Base-by-base conservation (phyloP, 2,797 vertebrate genomes). In the Fringilla coelebs region DNA sequence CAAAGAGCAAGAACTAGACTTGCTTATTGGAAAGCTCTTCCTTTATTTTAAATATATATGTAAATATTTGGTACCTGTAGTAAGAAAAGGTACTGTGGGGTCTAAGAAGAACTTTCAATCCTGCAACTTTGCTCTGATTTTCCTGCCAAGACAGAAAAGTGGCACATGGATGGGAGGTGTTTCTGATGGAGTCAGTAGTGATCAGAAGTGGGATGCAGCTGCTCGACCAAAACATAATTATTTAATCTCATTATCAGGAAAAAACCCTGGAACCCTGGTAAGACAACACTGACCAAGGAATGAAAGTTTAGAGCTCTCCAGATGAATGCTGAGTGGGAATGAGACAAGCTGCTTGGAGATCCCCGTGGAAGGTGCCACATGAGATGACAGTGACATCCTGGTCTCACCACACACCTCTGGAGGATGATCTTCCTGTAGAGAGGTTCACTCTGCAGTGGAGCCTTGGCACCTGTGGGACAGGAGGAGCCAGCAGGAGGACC, bases 331-430 rank as follows among this genome's bases (percentile, higher is more conserved):
- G 67, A 76, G 17, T 40, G 24, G 32, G 48, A 90, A 82, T 11
- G 24, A 66, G 28, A 43, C 31, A 55, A 89, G 32, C 2, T 78
- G 7, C 17, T 71, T n/a, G n/a, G 17, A 70, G 13, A 28, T 45
- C 10, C 21, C 21, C 0, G 0, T 26, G 46, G 36, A 85, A 55
- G 19, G 48, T 4, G 7, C 6, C 1, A 1, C 10, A 16, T 45
- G 38, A 82, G 13, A 17, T 28, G 22, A 43, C 31, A 38, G 7
- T 13, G 28, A 49, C 28, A 51, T 38, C 14, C 18, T 24, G 5
- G 32, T 45, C 40, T 66, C 3, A 0, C 8, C 6, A 5, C 25
- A 17, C 4, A 26, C 15, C 46, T 73, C 51, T 72, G 29, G 8
- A 16, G 34, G 6, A 4, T 72, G 76, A 54, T 17, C 2, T 34